Conservation (phyloP, 2,113 vertebrate species). For the Pituophis catenifer region DNA sequence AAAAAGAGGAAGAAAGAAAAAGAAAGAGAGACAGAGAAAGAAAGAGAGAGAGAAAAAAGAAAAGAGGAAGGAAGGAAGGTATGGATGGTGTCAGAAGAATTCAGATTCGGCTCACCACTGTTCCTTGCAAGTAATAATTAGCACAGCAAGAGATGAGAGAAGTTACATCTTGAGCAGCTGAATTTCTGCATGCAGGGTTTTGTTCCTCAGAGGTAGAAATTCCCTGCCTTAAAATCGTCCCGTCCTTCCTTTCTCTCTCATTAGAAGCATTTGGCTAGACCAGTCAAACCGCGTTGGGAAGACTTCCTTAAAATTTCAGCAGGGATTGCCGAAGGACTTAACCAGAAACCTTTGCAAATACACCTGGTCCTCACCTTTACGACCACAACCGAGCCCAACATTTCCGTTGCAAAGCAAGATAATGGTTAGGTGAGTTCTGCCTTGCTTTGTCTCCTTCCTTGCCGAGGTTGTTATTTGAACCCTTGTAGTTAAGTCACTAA, state of each 20-base stretch:
- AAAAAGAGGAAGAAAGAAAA: rapidly evolving
- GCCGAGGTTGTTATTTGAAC: not conserved
- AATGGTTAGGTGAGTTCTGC: not conserved
- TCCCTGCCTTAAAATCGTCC: not conserved
- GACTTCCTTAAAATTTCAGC: not conserved
- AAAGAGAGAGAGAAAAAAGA: too few relatives aligned
- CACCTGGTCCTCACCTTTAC: too few relatives aligned
- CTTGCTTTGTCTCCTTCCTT: not conserved
- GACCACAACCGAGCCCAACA: not conserved
- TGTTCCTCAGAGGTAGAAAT: not conserved
- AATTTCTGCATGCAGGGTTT: not conserved
- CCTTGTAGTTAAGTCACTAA: not conserved
- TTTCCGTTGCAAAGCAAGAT: not conserved
- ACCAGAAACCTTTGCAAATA: not conserved
- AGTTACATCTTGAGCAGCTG: not conserved
- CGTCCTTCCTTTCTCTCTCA: not conserved
- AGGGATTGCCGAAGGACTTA: not conserved
- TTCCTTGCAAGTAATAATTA: not conserved
- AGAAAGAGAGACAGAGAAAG: rapidly evolving
- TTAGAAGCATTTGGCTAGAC: not conserved
- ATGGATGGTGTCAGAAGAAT: not conserved
- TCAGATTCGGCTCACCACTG: not conserved
- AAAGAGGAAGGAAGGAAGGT: not conserved
- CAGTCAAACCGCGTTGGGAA: not conserved
- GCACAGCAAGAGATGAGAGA: not conserved